Conservation (phyloP, 2,113 vertebrate genomes). For the Andinoacara biseriatus region DNA sequence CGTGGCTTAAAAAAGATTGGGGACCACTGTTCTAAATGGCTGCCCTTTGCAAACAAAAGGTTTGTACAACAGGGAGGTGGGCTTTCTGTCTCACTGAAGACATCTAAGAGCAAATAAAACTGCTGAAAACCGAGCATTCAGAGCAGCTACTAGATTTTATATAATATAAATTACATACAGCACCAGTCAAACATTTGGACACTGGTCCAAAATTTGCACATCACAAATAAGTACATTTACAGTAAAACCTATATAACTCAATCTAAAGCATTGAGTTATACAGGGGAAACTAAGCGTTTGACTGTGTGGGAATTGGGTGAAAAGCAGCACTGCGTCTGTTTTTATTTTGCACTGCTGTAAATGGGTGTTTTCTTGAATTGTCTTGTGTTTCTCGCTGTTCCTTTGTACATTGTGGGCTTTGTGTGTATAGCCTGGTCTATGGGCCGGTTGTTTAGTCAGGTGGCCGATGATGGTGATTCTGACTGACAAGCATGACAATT, state of each 20-base stretch:
- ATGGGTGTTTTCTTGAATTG: too few relatives aligned
- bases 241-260: background rate
- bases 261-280: background rate
- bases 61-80: background rate
- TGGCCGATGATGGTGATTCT: background rate
- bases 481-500: background rate
- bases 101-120: background rate
- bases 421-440: background rate
- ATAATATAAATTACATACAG: too few relatives aligned
- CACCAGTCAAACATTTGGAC: too few relatives aligned
- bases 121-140: background rate
- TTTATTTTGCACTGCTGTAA: too few relatives aligned
- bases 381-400: background rate
- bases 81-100: too few relatives aligned
- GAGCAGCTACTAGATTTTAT: background rate
- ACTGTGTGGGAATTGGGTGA: too few relatives aligned
- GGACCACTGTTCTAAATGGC: too few relatives aligned
- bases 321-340: too few relatives aligned
- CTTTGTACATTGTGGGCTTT: background rate
- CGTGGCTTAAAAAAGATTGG: too few relatives aligned
- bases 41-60: background rate
- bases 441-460: background rate
- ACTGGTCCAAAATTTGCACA: too few relatives aligned
- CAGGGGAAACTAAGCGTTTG: background rate
- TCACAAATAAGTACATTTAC: background rate